These are phyloP conservation scores for Acleris laterana DNA, from an alignment of 2,888 invertebrate genomes.

Conservation along the genomic window DNA sequence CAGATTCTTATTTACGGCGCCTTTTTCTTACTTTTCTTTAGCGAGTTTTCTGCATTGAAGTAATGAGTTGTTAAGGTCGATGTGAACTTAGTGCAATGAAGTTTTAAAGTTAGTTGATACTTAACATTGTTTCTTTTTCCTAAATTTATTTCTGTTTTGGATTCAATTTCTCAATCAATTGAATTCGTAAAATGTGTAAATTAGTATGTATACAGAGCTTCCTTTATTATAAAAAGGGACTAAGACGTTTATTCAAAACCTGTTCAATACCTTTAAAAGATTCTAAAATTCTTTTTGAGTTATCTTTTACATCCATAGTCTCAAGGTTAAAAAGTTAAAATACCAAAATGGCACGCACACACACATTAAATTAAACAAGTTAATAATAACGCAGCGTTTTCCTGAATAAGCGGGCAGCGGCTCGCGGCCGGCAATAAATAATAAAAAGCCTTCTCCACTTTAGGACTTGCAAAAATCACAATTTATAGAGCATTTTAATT, in stretches of 20 bases:
- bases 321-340: neutral
- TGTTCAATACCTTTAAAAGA: neutral
- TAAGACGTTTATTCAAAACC: no score
- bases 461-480: constrained; percentile 85
- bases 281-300: neutral
- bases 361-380: constrained; percentile 64
- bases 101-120: no score
- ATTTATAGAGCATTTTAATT: constrained; percentile 85
- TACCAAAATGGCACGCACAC: constrained; percentile 16
- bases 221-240: no score
- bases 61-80: constrained; percentile 8
- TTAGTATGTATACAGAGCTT: no score
- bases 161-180: no score
- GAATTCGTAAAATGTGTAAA: no score
- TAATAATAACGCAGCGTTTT: constrained; percentile 81
- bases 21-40: neutral
- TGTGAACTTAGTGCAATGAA: no score
- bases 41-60: constrained; percentile 1
- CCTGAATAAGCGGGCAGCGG: constrained; percentile 73
- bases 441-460: constrained; percentile 84
- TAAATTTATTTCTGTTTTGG: no score
- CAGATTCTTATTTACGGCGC: constrained; percentile 7
- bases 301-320: no score
- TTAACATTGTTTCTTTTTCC: no score
- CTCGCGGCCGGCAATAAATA: constrained; percentile 79